Base-by-base conservation (phyloP, 2,113 vertebrate species). In the Toxotes chatareus region DNA sequence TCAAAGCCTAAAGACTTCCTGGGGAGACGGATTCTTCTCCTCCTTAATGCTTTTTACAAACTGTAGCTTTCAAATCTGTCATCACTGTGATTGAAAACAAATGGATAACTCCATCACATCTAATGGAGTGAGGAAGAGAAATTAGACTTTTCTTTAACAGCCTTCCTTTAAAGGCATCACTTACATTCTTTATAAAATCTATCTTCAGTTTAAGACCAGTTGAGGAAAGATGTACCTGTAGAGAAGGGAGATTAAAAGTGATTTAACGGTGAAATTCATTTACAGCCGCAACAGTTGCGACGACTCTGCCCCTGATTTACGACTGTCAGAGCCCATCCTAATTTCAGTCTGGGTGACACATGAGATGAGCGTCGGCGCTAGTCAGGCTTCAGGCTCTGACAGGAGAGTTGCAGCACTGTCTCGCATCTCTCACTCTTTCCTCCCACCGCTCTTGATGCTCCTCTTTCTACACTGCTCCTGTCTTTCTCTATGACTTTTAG, bases 181-280 rank as follows among this genome's bases (percentile, higher is more conserved):
- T 96, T 91, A 96, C 95, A 94, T 61, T 88, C 69, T 94, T 95
- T 95, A 75, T 96, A 91, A 88, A 96, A 95, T 91, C 95, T 96
- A 86, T 94, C 93, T 96, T 96, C 82, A 95, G 90, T 79, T 97
- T 94, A 61, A 94, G 94, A 86, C 95, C 81, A 2, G 95, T 94
- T 77, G 95, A 95, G 46, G 90, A 91, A 86, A 96, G 95, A 74
- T 90, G 85, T 49, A 97, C 90, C 97, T 96, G 86, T 59, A 91
- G 94, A 89, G 73, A 76, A 1, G 47, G 7, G 68, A 89, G 79
- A 86, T 75, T 82, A 88, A 76, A 89, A 64, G 66, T 85, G 87
- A 91, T 91, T 93, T 88, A 86, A 76, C 27, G 73, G 66, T 31
- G 51, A 67, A 79, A 90, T 88, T 86, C 64, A 85, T 91, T 88